Base-by-base conservation (phyloP, 2,113 vertebrate genomes). In the Nerophis ophidion region DNA sequence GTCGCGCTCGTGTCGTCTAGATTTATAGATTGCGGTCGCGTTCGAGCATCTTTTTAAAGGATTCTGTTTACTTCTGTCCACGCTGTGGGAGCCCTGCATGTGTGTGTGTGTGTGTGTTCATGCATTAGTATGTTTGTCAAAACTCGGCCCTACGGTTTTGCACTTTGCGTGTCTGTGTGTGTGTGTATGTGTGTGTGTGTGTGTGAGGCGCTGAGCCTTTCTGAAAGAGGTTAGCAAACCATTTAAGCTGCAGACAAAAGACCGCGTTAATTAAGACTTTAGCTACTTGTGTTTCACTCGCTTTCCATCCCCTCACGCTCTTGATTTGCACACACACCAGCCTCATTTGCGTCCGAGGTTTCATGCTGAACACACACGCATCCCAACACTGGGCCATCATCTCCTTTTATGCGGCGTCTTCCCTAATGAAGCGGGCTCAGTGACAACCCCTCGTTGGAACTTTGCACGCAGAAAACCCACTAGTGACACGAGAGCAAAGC, bases 261-360 rank as follows among this genome's bases (percentile, higher is more conserved):
- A 63, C 54, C 60, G 46, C 45, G 54, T 66, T 86, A 70, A 84
- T 85, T 88, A 82, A 81, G 80, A 82, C 81, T 72, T 78, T 70
- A 75, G 77, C 74, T 71, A 74, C 68, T 79, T 83, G 65, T 80
- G 70, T 74, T 72, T 72, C 65, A 1, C 26, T 76, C 61, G 55
- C 71, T 66, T 62, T 40, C 58, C 46, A 54, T 57, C 58, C 17
- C 53, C 59, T 63, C 68, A 47, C 48, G 34, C 65, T 72, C 68
- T 65, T 68, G 16, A 47, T 66, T 66, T 63, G 67, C 63, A 44
- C 26, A 63, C 71, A 69, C 65, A 60, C 59, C 56, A 61, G 50
- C 70, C 61, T 70, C 46, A 78, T 75, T 69, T 72, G 44, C 60
- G 66, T 34, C 42, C 68, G 58, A 16, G 8, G 13, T 62, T 66